phyloP scores from a whole-genome alignment of 2,888 invertebrate genomes.

The Hypsopygia costalis region DNA sequence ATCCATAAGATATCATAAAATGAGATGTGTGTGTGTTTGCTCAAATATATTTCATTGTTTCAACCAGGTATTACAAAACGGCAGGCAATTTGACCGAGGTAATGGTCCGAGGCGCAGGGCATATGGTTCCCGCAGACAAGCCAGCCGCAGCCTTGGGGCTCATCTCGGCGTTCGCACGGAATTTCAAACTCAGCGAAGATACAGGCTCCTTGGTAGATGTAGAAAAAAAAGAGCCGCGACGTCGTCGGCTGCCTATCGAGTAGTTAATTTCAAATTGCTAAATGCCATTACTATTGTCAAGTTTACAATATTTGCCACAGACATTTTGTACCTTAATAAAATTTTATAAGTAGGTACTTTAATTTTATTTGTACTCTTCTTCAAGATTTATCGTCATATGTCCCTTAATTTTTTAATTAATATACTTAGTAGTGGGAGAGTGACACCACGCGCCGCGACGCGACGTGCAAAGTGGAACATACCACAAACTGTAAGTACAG shows the following conservation, averaged over 20 bases:
- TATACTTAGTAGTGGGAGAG: too few species aligned
- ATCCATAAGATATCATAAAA: too few species aligned
- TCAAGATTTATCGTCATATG: slow-evolving; percentile 1
- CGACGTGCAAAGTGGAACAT: too few species aligned
- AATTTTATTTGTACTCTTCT: too few species aligned
- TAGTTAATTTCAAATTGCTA: slow-evolving; percentile 15
- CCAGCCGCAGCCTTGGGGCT: slow-evolving; percentile 81
- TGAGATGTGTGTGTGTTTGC: too few species aligned
- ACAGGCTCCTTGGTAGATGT: slow-evolving; percentile 48
- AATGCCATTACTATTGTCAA: not conserved
- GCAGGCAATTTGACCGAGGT: slow-evolving; percentile 81
- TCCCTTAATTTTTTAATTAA: too few species aligned
- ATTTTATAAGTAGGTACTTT: not conserved
- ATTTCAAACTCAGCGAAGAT: slow-evolving; percentile 49
- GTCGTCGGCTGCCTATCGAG: slow-evolving; percentile 38
- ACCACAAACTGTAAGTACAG: too few species aligned
- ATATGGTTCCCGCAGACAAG: slow-evolving; percentile 84
- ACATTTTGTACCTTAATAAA: slow-evolving; percentile 5
- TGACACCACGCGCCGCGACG: too few species aligned
- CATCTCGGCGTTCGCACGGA: slow-evolving; percentile 81
- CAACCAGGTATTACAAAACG: slow-evolving; percentile 74
- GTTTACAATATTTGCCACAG: slow-evolving; percentile 1
- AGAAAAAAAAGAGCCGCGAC: slow-evolving; percentile 49
- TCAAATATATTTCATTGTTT: too few species aligned
- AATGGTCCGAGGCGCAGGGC: slow-evolving; percentile 83